Percentiles rank a stretch among this genome's conserved stretches.
These are phyloP conservation scores for Cecidostiba fungosa DNA, from an alignment of 2,888 invertebrate species.

Conservation along the genomic window DNA sequence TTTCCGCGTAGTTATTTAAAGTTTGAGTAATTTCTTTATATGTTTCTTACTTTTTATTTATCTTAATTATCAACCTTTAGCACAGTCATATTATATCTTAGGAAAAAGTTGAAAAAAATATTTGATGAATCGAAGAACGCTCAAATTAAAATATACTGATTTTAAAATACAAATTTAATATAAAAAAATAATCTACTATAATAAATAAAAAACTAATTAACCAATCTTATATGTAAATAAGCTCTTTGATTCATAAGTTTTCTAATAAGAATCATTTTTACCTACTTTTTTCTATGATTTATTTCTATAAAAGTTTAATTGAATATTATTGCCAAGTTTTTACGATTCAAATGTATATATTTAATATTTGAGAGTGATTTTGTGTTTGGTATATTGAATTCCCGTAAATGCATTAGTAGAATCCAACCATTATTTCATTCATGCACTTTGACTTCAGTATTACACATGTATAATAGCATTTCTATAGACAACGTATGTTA, in stretches of 20 bases:
- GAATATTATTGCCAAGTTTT: conserved; percentile 17
- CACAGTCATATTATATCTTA: conserved; percentile 18
- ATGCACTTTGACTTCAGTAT: conserved; percentile 38
- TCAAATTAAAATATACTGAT: neutral
- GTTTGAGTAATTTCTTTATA: neutral
- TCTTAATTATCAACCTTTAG: neutral
- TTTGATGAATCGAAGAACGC: conserved; percentile 39
- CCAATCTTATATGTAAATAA: neutral
- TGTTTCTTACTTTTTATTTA: conserved; percentile 4
- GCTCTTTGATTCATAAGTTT: conserved; percentile 30
- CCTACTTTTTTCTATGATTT: neutral
- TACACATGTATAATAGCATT: conserved; percentile 11
- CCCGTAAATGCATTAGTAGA: conserved; percentile 47
- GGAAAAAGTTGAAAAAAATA: conserved; percentile 30
- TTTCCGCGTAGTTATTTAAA: conserved; percentile 51
- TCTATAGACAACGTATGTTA: conserved; percentile 23
- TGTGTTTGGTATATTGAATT: conserved; percentile 38
- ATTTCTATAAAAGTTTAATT: conserved; percentile 35
- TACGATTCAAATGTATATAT: conserved; percentile 15
- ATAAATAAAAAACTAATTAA: neutral
- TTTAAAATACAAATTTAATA: conserved; percentile 26
- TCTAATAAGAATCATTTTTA: neutral
- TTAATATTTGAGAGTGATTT: conserved; percentile 33
- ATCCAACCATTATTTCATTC: conserved; percentile 31
- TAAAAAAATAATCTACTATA: neutral